phyloP scores from a whole-genome alignment of 2,113 vertebrate species.

The Channa argus region DNA sequence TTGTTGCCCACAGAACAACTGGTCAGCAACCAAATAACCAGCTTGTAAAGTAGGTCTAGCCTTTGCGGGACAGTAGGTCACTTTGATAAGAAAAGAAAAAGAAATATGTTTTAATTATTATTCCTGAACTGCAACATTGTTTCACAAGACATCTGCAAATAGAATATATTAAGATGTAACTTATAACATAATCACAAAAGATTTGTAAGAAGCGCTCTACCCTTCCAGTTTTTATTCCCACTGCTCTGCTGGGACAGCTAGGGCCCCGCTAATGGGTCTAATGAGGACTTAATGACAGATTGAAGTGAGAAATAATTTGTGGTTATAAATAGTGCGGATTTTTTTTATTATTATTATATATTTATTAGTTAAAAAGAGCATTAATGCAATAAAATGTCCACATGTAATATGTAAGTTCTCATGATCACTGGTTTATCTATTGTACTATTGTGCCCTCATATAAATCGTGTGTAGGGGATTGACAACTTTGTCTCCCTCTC shows the following conservation, averaged over 20 bases:
- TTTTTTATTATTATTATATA: not conserved
- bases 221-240: not conserved
- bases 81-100: not conserved
- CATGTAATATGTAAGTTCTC: not conserved
- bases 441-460: not conserved
- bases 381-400: not conserved
- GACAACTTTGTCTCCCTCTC: not conserved
- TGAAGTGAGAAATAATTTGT: not conserved
- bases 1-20: conserved; percentile 7
- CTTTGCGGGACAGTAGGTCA: not conserved
- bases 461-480: not conserved
- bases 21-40: not conserved
- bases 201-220: not conserved
- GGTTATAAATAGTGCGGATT: not conserved
- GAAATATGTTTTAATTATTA: conserved; percentile 12
- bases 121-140: not conserved
- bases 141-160: conserved; percentile 12
- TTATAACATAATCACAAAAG: not conserved
- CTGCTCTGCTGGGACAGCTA: not conserved
- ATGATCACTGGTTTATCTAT: not conserved
- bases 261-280: not conserved
- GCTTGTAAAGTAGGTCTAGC: not conserved
- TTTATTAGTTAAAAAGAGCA: not conserved
- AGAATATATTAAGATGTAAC: conserved; percentile 22
- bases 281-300: not conserved